Evolutionary conservation across 2,888 invertebrate species (phyloP).

Genomic region (Amblyteles armatorius): DNA sequence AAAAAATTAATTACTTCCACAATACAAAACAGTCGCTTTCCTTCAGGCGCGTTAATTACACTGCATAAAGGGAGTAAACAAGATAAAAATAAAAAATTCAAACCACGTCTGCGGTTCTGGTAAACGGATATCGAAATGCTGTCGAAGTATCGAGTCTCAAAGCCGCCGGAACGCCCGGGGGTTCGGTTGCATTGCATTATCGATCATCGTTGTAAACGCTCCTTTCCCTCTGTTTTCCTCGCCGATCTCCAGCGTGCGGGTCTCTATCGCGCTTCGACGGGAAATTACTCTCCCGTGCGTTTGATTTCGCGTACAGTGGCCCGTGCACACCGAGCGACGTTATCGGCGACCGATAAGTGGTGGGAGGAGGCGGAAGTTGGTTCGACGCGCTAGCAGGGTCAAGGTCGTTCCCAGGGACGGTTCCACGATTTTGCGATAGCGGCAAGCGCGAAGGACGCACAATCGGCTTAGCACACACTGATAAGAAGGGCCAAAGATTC

Average conservation of each 20-base stretch:
- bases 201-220: slow-evolving; percentile 61
- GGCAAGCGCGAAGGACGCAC: background rate
- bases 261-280: slow-evolving; percentile 9
- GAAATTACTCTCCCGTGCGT: slow-evolving; percentile 31
- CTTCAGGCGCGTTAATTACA: no score
- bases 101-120: no score
- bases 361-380: slow-evolving; percentile 11
- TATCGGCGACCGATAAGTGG: background rate
- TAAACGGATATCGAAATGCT: background rate
- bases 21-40: no score
- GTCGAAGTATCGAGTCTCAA: slow-evolving; percentile 15
- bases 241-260: background rate
- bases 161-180: slow-evolving; percentile 15
- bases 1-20: no score
- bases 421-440: background rate
- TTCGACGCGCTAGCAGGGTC: background rate
- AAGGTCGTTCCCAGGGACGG: background rate
- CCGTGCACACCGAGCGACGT: background rate
- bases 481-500: no score
- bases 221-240: slow-evolving; percentile 11
- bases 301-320: slow-evolving; percentile 18
- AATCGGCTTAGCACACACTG: no score
- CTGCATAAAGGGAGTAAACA: no score
- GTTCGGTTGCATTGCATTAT: slow-evolving; percentile 29
- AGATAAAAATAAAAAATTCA: no score